Conservation (phyloP, 1,140 invertebrate genomes). For the Chironomus striatipennis region DNA sequence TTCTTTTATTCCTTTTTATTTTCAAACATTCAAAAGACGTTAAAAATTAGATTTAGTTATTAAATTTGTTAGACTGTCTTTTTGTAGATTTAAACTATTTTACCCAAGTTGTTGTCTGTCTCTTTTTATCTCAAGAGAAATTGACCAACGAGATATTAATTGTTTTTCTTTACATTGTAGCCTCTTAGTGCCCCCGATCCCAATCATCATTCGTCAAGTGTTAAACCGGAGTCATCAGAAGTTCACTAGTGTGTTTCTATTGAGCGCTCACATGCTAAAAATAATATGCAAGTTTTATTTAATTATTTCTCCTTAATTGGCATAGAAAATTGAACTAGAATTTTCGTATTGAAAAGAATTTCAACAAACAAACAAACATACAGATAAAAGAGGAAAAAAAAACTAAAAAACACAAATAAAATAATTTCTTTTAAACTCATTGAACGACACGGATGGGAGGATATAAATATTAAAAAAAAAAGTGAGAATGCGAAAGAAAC, state of each 20-base stretch:
- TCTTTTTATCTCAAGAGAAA: not conserved
- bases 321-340: not conserved
- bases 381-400: not conserved
- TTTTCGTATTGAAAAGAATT: not conserved
- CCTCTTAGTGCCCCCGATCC: conserved; percentile 41
- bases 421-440: not conserved
- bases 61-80: no score
- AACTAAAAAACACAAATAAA: not conserved
- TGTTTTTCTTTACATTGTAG: conserved; percentile 31
- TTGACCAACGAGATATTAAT: conserved; percentile 26
- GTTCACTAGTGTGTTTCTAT: conserved; percentile 30
- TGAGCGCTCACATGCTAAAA: not conserved
- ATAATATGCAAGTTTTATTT: conserved; percentile 14
- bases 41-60: no score
- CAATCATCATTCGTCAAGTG: conserved; percentile 35
- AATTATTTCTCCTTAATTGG: conserved; percentile 13
- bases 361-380: not conserved
- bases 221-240: conserved; percentile 38
- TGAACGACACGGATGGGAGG: no score
- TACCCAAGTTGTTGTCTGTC: not conserved
- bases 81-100: no score
- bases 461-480: no score
- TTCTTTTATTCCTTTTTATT: no score
- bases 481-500: no score
- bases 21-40: no score